A percentile compares a stretch with the other conserved stretches of the same genome.
phyloP scores from a whole-genome alignment of 2,888 invertebrate genomes.

The Exephanes ischioxanthus region DNA sequence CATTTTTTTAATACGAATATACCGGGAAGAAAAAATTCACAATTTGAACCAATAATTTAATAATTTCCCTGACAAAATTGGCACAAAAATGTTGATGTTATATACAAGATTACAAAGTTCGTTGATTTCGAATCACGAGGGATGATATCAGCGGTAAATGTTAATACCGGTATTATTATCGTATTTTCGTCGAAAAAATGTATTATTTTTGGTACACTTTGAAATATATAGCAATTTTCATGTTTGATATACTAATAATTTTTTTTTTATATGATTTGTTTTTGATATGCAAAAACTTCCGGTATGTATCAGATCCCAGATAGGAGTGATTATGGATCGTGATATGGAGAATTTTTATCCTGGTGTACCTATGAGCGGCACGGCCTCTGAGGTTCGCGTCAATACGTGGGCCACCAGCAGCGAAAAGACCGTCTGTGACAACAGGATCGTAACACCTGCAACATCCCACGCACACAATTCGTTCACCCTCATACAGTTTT shows the following conservation, averaged over 20 bases:
- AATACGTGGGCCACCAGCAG: slow-evolving; percentile 99
- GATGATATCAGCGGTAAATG: too few relatives aligned
- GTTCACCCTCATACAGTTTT: slow-evolving; percentile 85
- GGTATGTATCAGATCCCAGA: slow-evolving; percentile 48
- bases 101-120: too few relatives aligned
- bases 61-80: background rate
- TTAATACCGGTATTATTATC: background rate
- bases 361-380: slow-evolving; percentile 96
- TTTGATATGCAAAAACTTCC: background rate
- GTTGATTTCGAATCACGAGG: background rate
- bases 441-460: slow-evolving; percentile 99
- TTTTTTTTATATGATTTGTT: background rate
- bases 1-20: background rate
- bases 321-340: slow-evolving; percentile 63
- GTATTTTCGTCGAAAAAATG: background rate
- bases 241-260: background rate
- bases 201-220: background rate
- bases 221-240: background rate
- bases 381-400: slow-evolving; percentile 99
- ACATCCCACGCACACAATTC: slow-evolving; percentile 88
- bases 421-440: slow-evolving; percentile 99
- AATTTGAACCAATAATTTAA: background rate
- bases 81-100: background rate
- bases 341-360: slow-evolving; percentile 75
- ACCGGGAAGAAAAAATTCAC: background rate